Percentiles rank a stretch among this genome's conserved stretches.
Evolutionary conservation across 2,113 vertebrate genomes (phyloP).

Genomic region (Bucco capensis): DNA sequence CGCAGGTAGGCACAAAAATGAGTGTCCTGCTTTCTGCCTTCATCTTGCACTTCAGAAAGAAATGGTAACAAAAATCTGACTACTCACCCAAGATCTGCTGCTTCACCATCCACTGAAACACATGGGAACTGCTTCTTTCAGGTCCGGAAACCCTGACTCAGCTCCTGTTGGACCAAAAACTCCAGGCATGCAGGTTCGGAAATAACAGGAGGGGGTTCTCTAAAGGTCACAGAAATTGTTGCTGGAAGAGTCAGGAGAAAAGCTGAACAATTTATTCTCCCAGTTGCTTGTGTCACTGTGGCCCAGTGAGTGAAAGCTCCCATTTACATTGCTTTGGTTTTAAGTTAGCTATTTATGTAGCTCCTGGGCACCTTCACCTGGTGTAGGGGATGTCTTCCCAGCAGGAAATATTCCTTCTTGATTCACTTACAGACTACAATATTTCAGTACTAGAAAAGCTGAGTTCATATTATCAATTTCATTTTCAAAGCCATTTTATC

Average conservation of each 20-base stretch:
- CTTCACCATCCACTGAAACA: background rate
- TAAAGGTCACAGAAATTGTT: background rate
- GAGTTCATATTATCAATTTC: constrained; percentile 20
- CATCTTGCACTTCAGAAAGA: background rate
- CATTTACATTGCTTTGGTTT: background rate
- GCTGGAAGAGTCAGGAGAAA: background rate
- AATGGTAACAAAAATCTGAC: background rate
- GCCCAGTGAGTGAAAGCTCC: background rate
- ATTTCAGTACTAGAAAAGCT: background rate
- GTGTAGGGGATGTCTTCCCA: background rate
- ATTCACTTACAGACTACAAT: background rate
- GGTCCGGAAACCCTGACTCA: background rate
- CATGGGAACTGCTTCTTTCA: background rate
- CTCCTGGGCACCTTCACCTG: accelerated
- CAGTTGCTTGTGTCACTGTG: background rate
- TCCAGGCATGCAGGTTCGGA: background rate
- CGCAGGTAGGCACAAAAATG: background rate
- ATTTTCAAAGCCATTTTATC: constrained; percentile 6
- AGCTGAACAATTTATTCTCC: background rate
- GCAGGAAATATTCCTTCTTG: background rate
- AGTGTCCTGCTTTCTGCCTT: background rate
- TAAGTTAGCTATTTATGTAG: background rate
- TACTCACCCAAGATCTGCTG: background rate
- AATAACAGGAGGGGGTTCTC: background rate
- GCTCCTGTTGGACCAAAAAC: background rate